Evolutionary conservation across 2,797 vertebrate genomes (phyloP), one percentile per base, ranked within the genome.

Genomic region (Acanthurus leucopareius): DNA sequence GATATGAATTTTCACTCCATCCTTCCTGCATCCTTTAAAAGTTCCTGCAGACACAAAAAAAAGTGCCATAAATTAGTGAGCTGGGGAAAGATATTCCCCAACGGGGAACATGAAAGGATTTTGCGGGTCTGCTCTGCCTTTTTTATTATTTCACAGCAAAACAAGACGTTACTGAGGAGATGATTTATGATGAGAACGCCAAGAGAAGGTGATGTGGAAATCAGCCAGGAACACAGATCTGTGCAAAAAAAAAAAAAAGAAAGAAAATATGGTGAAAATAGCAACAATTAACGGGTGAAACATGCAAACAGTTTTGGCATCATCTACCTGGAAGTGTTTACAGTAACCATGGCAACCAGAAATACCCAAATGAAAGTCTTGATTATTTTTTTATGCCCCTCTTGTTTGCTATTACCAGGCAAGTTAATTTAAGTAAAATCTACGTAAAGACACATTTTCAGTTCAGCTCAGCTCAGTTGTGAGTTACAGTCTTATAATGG

Each of bases 101-200:
- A 14, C 28, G 28, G 22, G 59, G 69, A 60, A 65, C 16, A 49
- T 42, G 64, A 69, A 62, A 73, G 73, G 11, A 38, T 42, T 16
- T 32, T 28, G 0, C 40, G 32, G 3, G 42, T 69, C 35, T 60
- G 19, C 28, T 35, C n/a, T 28, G 40, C 48, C 14, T 70, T 56
- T 71, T 32, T 32, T 48, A 32, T 52, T 68, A 40, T 40, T 48
- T 62, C n/a, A 70, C 22, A 69, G 35, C 48, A 77, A 82, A 73
- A 48, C 0, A 42, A 54, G 57, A 68, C 47, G 49, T 63, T 9
- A 64, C 72, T 59, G 49, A 14, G 28, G 17, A 49, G 44, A 71
- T 51, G 17, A 45, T 66, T 35, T 65, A 38, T 63, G 64, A 2
- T 44, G 49, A 44, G 48, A 19, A 77, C 64, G 25, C 19, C 3